These are phyloP conservation scores for Cheilosia vernalis DNA, from an alignment of 2,888 invertebrate species.

Conservation along the genomic window DNA sequence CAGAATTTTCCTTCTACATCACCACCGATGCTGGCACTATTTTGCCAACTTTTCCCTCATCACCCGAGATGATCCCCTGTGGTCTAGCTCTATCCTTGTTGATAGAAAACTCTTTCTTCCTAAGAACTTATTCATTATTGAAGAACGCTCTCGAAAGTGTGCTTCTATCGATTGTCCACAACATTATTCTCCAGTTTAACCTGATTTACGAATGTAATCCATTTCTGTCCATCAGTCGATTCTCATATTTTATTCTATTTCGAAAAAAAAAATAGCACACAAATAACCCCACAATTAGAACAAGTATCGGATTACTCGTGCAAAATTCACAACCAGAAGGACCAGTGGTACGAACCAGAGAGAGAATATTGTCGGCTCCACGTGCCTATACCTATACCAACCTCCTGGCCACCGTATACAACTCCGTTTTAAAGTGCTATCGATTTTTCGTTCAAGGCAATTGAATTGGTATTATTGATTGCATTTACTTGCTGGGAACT, in stretches of 20 bases:
- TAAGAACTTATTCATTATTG: too few relatives aligned
- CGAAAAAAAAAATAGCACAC: conserved; percentile 6
- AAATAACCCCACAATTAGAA: conserved; percentile 10
- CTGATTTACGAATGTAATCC: background rate
- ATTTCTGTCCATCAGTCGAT: background rate
- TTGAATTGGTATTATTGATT: conserved; percentile 52
- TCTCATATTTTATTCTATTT: conserved; percentile 37
- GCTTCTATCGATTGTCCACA: background rate
- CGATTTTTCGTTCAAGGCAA: conserved; percentile 49
- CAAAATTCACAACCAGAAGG: background rate
- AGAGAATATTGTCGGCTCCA: background rate
- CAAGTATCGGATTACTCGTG: conserved; percentile 4
- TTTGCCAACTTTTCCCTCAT: too few relatives aligned
- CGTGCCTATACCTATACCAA: background rate
- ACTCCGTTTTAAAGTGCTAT: conserved; percentile 34
- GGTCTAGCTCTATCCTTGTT: too few relatives aligned
- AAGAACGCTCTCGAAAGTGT: background rate
- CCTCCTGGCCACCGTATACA: background rate
- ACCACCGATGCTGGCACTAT: too few relatives aligned
- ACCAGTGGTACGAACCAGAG: background rate
- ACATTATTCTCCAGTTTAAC: background rate
- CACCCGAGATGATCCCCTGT: too few relatives aligned
- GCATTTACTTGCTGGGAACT: conserved; percentile 17
- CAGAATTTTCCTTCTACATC: too few relatives aligned
- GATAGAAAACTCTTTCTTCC: too few relatives aligned